Evolutionary conservation across 2,888 invertebrate species (phyloP), one percentile per base, ranked within the genome.

Genomic region (Parthenolecanium corni): DNA sequence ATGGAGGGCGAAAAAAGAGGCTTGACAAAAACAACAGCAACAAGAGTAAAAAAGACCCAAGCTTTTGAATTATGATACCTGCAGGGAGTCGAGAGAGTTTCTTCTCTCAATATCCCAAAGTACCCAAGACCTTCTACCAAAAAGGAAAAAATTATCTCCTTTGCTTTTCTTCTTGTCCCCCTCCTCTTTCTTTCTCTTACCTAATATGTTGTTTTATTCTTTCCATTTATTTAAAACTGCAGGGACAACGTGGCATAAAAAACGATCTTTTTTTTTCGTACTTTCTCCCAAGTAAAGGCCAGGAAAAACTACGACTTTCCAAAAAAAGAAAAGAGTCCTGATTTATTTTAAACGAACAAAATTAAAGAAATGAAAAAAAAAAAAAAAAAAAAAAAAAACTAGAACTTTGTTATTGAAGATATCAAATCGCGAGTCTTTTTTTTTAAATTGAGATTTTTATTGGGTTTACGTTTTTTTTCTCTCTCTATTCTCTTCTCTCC

Each of bases 311-410:
- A 24, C 56, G 44, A 44, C 18, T 20, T 25, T n/a, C 12, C 18
- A 21, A 38, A 38, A 21, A 38, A 53, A 44, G 14, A 53, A 44
- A 56, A 52, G 44, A 56, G 21, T 42, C 24, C 56, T 56, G 56
- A 56, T 56, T 56, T 56, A 56, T 56, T 42, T 46, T 56, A 56
- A 56, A 42, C 21, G 56, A 42, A 44, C 40, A 56, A 56, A 56
- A 56, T 56, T 56, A 49, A 49, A 49, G 21, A 21, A 49, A 49
- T 14, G 44, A 56, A 42, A 40, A 44, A 42, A 44, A 40, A 56
- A 44, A 24, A 54, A 40, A 54, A 38, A 14, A 42, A 42, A 3
- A 42, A 42, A 3, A 42, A 42, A 42, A 18, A 42, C 16, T 9
- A 4, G 18, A 42, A 42, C 6, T 42, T 42, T 14, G n/a, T 42